Conservation (phyloP, 2,113 vertebrate genomes). For the Seriola quinqueradiata region DNA sequence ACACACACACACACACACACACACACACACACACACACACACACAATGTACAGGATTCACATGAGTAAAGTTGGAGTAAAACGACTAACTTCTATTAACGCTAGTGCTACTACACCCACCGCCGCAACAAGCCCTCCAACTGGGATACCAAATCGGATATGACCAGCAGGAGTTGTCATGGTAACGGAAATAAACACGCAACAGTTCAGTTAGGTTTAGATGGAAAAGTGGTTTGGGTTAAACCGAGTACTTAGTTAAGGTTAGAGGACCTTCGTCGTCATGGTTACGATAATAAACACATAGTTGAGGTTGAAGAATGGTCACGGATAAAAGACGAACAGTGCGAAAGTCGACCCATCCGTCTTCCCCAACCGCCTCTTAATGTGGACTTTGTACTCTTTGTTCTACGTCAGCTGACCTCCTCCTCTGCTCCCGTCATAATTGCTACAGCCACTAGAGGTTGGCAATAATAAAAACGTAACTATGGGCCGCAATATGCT, state of each 20-base stretch:
- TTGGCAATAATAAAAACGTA: neutral
- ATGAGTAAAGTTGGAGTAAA: slow-evolving; percentile 1
- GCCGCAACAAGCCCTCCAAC: neutral
- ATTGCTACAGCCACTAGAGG: neutral
- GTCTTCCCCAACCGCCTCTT: no score
- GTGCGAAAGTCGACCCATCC: neutral
- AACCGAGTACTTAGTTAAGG: neutral
- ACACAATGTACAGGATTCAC: neutral
- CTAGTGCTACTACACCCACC: neutral
- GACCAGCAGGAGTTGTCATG: neutral
- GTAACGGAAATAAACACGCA: neutral
- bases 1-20: neutral
- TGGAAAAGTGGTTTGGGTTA: neutral
- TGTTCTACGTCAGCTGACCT: no score
- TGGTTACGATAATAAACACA: neutral
- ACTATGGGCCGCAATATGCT: neutral
- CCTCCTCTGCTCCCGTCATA: neutral
- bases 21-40: slow-evolving; percentile 12
- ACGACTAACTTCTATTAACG: neutral
- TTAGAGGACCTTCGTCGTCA: neutral
- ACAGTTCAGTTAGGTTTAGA: neutral
- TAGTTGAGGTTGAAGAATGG: neutral
- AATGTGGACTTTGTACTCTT: neutral
- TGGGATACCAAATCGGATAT: neutral
- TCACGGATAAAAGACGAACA: neutral